Conservation (phyloP, 2,113 vertebrate species). For the Oreochromis niloticus region DNA sequence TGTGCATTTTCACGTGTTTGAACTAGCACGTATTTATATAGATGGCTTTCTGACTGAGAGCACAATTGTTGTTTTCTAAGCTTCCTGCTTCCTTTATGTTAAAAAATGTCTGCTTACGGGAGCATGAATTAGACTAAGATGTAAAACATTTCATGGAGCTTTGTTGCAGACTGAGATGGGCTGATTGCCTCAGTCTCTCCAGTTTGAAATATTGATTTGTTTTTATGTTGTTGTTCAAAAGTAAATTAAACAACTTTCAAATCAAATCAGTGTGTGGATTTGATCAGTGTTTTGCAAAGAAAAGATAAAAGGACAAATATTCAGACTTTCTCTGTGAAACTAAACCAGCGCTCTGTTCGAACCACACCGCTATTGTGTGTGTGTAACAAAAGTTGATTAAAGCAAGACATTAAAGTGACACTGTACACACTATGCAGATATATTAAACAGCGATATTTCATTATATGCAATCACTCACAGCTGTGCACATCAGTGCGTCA, state of each 20-base stretch:
- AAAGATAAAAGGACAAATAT: neutral
- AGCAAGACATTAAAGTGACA: neutral
- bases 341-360: neutral
- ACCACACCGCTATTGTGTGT: neutral
- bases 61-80: neutral
- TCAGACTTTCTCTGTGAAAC: neutral
- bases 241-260: slow-evolving; percentile 3
- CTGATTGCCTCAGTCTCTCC: neutral
- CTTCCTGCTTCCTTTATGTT: neutral
- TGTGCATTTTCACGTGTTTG: neutral
- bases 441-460: neutral
- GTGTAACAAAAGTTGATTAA: neutral
- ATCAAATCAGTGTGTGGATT: neutral
- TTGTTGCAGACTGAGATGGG: neutral
- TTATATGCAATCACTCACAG: neutral
- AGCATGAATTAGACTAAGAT: neutral
- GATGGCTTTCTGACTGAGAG: neutral
- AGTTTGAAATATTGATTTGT: slow-evolving; percentile 8
- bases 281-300: neutral
- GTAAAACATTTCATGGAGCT: neutral
- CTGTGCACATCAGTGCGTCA: neutral
- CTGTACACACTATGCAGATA: neutral
- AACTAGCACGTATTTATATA: neutral
- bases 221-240: neutral
- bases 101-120: neutral